These are phyloP conservation scores for Drosophila mojavensis DNA, from an alignment of 1,140 invertebrate species.

Conservation along the genomic window DNA sequence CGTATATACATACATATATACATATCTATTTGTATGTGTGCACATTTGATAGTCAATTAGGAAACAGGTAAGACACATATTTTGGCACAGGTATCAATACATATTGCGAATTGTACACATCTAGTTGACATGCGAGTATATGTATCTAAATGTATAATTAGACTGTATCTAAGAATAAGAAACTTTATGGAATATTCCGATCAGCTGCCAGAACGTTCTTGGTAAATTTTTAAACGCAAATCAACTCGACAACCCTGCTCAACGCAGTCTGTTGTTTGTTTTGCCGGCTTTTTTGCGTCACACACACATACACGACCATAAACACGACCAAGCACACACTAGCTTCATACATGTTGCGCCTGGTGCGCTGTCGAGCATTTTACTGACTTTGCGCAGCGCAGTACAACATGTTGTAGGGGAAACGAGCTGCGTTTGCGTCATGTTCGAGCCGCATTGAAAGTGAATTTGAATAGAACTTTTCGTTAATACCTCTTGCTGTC, in stretches of 20 bases:
- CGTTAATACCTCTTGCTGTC: slow-evolving; percentile 1
- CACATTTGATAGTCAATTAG: neutral
- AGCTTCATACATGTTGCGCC: slow-evolving; percentile 10
- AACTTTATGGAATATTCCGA: neutral
- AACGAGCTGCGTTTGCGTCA: slow-evolving; percentile 18
- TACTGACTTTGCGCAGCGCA: neutral
- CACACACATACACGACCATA: slow-evolving; percentile 7
- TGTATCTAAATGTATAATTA: neutral
- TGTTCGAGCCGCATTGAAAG: slow-evolving; percentile 64
- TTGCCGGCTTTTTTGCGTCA: slow-evolving; percentile 65
- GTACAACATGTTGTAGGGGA: slow-evolving; percentile 67
- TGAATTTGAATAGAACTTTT: slow-evolving; percentile 55
- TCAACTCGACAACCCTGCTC: slow-evolving; percentile 34
- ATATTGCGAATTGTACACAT: neutral
- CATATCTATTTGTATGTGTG: neutral
- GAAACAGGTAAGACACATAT: neutral
- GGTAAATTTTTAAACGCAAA: slow-evolving; percentile 11
- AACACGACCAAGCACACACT: neutral
- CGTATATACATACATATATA: neutral
- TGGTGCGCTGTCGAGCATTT: slow-evolving; percentile 24
- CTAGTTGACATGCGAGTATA: neutral
- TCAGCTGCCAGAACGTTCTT: slow-evolving; percentile 9
- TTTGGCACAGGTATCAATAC: neutral
- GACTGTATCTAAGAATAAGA: neutral
- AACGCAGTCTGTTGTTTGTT: slow-evolving; percentile 57